phyloP scores from a whole-genome alignment of 2,888 invertebrate species.

The Pristionchus fissidentatus region DNA sequence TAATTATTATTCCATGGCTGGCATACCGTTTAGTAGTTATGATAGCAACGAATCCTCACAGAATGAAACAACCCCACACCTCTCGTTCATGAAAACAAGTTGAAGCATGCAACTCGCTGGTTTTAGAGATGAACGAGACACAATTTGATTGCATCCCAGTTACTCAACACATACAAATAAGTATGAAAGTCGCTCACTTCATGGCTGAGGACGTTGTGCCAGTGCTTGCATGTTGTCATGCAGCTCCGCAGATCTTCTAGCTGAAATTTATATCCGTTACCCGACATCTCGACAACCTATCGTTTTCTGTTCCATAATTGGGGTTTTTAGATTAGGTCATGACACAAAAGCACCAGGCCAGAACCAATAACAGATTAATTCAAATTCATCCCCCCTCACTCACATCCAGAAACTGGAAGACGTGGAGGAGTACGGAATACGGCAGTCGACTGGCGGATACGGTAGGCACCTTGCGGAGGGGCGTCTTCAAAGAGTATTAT shows the following conservation, averaged over 20 bases:
- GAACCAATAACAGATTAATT: no score
- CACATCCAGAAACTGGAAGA: constrained; percentile 63
- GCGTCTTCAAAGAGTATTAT: constrained; percentile 12
- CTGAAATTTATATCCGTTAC: constrained; percentile 19
- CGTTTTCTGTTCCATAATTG: not conserved
- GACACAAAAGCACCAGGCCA: not conserved
- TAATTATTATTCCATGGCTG: no score
- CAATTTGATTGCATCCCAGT: not conserved
- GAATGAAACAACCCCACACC: no score
- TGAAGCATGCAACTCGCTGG: not conserved
- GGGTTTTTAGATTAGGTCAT: not conserved
- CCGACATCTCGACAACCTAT: not conserved
- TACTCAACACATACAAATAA: not conserved
- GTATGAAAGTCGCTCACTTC: constrained; percentile 75
- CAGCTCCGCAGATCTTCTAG: constrained; percentile 87
- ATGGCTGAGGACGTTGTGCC: constrained; percentile 87
- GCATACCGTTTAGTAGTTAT: no score
- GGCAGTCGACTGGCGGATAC: constrained; percentile 65
- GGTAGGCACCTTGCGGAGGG: constrained; percentile 42
- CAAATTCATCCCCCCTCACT: not conserved
- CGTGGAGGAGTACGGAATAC: constrained; percentile 61
- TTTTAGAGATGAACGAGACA: not conserved
- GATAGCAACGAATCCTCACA: no score
- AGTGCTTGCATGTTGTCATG: constrained; percentile 91
- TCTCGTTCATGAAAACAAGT: not conserved